Conservation (phyloP, 2,113 vertebrate genomes). For the Nesoenas mayeri region DNA sequence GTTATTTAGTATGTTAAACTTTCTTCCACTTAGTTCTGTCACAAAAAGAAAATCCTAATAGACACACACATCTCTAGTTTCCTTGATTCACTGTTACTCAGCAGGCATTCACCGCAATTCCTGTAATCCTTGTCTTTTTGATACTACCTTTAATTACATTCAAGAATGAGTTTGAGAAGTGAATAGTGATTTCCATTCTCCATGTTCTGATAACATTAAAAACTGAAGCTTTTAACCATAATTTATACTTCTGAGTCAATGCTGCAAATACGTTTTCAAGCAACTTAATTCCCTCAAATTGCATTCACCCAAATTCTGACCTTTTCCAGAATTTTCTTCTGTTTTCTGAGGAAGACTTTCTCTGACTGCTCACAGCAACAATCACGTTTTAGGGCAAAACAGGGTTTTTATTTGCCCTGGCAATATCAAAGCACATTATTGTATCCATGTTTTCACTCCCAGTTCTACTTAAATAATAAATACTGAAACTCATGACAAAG, state of each 20-base stretch:
- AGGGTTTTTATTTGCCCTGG: not conserved
- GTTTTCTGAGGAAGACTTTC: not conserved
- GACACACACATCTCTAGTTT: not conserved
- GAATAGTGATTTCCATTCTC: not conserved
- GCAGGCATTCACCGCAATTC: not conserved
- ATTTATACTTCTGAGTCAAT: not conserved
- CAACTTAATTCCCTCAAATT: not conserved
- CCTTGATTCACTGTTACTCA: not conserved
- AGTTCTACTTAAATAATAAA: not conserved
- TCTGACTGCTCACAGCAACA: not conserved
- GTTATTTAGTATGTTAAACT: not conserved
- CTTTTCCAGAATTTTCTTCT: not conserved
- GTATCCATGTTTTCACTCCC: not conserved
- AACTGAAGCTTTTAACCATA: not conserved
- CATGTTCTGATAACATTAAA: not conserved
- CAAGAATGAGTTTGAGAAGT: not conserved
- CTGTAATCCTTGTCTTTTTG: not conserved
- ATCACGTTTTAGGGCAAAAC: not conserved
- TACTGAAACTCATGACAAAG: not conserved
- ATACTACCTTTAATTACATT: not conserved
- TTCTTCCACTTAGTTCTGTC: not conserved
- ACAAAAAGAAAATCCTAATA: not conserved
- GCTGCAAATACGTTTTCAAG: not conserved
- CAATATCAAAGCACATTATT: not conserved
- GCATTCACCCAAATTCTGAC: not conserved